Percentiles rank a stretch among this genome's conserved stretches.
Conservation (phyloP, 2,797 vertebrate genomes). For the Apodemus agrarius region DNA sequence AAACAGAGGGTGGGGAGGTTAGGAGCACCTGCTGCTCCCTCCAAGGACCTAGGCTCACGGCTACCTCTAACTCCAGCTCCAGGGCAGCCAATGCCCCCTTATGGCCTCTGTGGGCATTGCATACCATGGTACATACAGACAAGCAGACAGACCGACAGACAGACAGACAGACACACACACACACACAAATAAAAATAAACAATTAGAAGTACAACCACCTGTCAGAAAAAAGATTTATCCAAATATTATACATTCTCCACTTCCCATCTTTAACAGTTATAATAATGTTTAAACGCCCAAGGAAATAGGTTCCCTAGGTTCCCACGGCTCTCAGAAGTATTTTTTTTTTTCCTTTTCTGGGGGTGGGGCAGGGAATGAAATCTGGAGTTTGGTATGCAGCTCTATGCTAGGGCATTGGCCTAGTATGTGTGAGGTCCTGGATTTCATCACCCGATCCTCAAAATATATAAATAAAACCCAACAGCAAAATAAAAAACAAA, state of each 20-base stretch:
- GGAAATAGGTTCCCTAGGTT: neutral
- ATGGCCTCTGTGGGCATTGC: neutral
- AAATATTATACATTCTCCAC: neutral
- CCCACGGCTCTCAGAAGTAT: neutral
- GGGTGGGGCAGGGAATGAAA: neutral
- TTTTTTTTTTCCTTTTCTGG: neutral
- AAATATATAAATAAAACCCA: neutral
- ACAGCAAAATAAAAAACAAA: neutral
- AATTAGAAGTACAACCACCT: neutral
- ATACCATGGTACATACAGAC: neutral
- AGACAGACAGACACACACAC: neutral
- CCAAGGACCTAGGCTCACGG: neutral
- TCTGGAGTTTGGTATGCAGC: neutral
- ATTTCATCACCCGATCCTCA: neutral
- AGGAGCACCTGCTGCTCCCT: neutral
- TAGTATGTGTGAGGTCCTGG: neutral
- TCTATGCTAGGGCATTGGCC: neutral
- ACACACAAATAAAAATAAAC: neutral
- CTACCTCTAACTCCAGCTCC: neutral
- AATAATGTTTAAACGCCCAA: neutral
- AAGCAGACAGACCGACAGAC: neutral
- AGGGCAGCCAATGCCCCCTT: neutral
- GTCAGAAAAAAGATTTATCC: neutral
- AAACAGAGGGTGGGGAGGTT: neutral
- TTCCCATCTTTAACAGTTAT: neutral